Evolutionary conservation across 2,797 vertebrate genomes (phyloP).

Genomic region (Enteromius radiatus): DNA sequence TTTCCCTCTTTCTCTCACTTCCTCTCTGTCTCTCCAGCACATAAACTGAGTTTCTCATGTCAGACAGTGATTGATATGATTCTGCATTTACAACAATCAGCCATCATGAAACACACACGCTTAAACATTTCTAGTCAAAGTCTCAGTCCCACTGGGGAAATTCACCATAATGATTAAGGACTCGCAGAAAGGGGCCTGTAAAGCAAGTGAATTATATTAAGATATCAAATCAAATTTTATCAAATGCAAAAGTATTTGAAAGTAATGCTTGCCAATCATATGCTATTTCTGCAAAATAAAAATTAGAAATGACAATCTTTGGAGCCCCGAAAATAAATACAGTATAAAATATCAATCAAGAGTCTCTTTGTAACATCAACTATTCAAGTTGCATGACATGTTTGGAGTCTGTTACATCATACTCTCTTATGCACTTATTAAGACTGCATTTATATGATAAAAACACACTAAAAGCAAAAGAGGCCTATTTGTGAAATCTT

Average conservation of each 20-base stretch:
- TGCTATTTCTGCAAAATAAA: too few species aligned
- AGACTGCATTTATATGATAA: neutral
- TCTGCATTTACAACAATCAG: slow-evolving; percentile 36
- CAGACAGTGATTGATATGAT: slow-evolving; percentile 43
- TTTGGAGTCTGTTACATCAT: neutral
- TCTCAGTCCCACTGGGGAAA: slow-evolving; percentile 71
- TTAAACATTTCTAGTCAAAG: slow-evolving; percentile 58
- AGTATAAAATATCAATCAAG: neutral
- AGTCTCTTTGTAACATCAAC: neutral
- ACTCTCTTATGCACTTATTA: neutral
- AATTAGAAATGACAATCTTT: neutral
- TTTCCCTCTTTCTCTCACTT: slow-evolving; percentile 25
- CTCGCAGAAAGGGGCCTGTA: slow-evolving; percentile 27
- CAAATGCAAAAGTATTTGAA: neutral
- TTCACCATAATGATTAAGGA: slow-evolving; percentile 64
- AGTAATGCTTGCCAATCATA: neutral
- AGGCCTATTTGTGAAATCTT: neutral
- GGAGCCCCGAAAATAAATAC: neutral
- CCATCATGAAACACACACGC: slow-evolving; percentile 38
- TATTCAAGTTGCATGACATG: neutral
- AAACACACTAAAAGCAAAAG: neutral
- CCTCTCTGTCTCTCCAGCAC: slow-evolving; percentile 15
- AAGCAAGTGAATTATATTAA: slow-evolving; percentile 14
- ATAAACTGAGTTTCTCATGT: slow-evolving; percentile 29
- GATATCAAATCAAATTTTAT: neutral